phyloP scores from a whole-genome alignment of 2,888 invertebrate genomes.

The Catocala nupta region DNA sequence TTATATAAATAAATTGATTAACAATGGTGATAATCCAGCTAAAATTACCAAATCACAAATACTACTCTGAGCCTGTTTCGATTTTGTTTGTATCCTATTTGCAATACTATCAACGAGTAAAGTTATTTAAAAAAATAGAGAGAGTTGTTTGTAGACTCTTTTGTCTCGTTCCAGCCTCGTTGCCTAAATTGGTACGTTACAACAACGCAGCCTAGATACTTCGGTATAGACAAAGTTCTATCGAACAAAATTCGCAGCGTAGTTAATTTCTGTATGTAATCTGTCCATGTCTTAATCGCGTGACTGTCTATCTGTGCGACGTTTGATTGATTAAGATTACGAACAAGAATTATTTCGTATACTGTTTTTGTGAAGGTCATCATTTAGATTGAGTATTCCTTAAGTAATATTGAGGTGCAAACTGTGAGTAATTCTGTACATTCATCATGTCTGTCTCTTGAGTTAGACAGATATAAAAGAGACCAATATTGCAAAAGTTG shows the following conservation, averaged over 20 bases:
- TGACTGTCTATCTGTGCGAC: constrained; percentile 38
- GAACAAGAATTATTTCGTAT: constrained; percentile 37
- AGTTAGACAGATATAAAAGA: too few species aligned
- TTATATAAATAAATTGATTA: too few species aligned
- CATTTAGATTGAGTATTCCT: not conserved
- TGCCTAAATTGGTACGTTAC: not conserved
- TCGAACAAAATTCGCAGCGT: constrained; percentile 21
- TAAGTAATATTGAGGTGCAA: not conserved
- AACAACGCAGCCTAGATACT: not conserved
- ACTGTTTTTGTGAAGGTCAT: constrained; percentile 17
- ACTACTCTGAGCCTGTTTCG: too few species aligned
- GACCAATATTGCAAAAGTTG: too few species aligned
- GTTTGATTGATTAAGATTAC: constrained; percentile 43
- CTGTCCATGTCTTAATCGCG: constrained; percentile 47
- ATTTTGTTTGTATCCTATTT: too few species aligned
- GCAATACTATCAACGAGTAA: too few species aligned
- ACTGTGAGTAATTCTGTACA: not conserved
- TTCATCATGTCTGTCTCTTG: not conserved
- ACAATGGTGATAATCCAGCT: too few species aligned
- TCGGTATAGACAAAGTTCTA: constrained; percentile 4
- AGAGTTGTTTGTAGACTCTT: too few species aligned
- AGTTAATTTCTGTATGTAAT: constrained; percentile 36
- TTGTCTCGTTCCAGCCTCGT: not conserved
- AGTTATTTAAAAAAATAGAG: too few species aligned
- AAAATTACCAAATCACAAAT: too few species aligned